Evolutionary conservation across 2,888 invertebrate genomes (phyloP), one percentile per base, ranked within the genome.

Genomic region (Ctenicera cuprea): DNA sequence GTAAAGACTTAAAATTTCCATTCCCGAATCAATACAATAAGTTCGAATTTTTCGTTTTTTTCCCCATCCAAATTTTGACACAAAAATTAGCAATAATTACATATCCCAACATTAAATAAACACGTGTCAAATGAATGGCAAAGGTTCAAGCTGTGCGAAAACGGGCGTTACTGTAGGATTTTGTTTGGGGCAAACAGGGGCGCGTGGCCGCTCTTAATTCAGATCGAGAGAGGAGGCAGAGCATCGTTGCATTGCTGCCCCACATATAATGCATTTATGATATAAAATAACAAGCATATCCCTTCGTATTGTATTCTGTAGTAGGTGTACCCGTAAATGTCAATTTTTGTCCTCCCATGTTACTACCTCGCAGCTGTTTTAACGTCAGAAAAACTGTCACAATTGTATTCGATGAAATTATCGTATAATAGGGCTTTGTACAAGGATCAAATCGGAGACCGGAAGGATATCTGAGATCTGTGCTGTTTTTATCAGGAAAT

Each of bases 141-240:
- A 66, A 65, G 33, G 18, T 62, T 76, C 71, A 76, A 72, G 74
- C 72, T 76, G 77, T 74, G 77, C 76, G 33, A 57, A 68, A 69
- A 69, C 64, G 75, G 73, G 77, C 75, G 73, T 71, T 72, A 71
- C 74, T 66, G 48, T 71, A 57, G 77, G 72, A 76, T 71, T 75
- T 65, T 80, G 80, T 80, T 80, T 78, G 73, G 65, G 59, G 71
- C 74, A 78, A 78, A 79, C 78, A 78, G 70, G 77, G 76, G 71
- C 80, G 71, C 80, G 77, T 75, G 76, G 76, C 76, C 77, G 75
- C 77, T 74, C 73, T 71, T 74, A 59, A 66, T 66, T 57, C 38
- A 20, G 65, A 73, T 73, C 66, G 61, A 71, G 50, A 41, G 20
- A 65, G 71, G 57, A 65, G 71, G 64, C 69, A 48, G 45, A 22